Base-by-base conservation (phyloP, 2,888 invertebrate species). In the Macrophya alboannulata region DNA sequence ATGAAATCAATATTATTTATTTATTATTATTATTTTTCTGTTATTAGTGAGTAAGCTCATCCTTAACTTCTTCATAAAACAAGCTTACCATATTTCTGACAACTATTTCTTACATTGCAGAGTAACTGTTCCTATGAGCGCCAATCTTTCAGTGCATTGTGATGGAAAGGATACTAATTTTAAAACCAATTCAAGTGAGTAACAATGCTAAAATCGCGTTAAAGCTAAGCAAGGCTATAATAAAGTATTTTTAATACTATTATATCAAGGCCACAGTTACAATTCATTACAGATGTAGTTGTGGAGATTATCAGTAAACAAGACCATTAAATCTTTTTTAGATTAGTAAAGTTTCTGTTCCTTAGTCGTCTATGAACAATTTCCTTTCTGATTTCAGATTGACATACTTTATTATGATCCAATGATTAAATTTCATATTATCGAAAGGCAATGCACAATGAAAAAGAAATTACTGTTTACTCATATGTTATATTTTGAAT, bases 101-200 rank as follows among this genome's bases (percentile, higher is more conserved):
- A 81, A 81, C n/a, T 62, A 86, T 82, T 89, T 74, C 86, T 86
- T 86, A 48, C 86, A 86, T 89, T 92, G 81, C 90, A 93, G 93
- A 93, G 92, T 92, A 92, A 90, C 93, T 90, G 92, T 92, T 93
- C 92, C 93, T 93, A 93, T 93, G 93, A 93, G 91, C 90, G 90
- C 92, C 89, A 90, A 93, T 91, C 92, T 91, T 88, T 89, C 92
- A 90, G 90, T 93, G 89, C 91, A 92, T 89, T 91, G 93, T 93
- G 92, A 93, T 93, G 93, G 93, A 92, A 92, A 93, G 89, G 91
- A 91, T 89, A 93, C 90, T 88, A 91, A 91, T 89, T 89, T 90
- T 87, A 91, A 91, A 92, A 90, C 90, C 89, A 90, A 90, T 90
- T 90, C 93, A 91, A 93, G 93, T 93, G 88, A 90, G 92, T 76